phyloP scores from a whole-genome alignment of 2,113 vertebrate genomes.

The Natator depressus region DNA sequence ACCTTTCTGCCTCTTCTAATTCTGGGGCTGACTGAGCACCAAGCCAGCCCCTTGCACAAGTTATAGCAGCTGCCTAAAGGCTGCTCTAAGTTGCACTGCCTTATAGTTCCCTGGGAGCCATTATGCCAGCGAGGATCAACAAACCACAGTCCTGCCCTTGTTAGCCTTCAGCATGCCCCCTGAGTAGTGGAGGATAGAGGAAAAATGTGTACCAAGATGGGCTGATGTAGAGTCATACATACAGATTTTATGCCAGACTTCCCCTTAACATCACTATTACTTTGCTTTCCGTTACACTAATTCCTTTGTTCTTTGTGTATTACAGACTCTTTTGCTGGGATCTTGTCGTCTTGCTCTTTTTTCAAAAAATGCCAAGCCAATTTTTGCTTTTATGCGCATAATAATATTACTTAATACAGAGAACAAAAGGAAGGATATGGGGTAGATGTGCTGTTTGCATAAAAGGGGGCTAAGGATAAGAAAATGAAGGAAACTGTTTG shows the following conservation, averaged over 20 bases:
- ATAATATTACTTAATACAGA: neutral
- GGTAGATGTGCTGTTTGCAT: neutral
- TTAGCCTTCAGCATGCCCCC: neutral
- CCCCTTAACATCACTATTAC: neutral
- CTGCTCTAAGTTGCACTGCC: neutral
- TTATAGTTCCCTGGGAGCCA: neutral
- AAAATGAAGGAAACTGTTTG: neutral
- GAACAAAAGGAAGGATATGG: neutral
- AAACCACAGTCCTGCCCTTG: neutral
- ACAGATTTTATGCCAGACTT: neutral
- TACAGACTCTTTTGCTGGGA: neutral
- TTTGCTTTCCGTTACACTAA: neutral
- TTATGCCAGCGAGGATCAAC: neutral
- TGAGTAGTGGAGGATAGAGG: neutral
- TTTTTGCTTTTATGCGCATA: neutral
- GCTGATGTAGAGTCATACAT: fast-evolving
- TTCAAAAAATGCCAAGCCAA: neutral
- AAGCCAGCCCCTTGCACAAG: neutral
- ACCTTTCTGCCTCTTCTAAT: neutral
- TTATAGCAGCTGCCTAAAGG: neutral
- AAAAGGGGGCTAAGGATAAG: neutral
- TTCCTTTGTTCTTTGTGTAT: neutral
- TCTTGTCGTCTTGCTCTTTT: neutral
- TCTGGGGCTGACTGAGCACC: neutral
- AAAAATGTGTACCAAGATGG: neutral